phyloP scores from a whole-genome alignment of 2,888 invertebrate genomes.

The Abscondita cerata region DNA sequence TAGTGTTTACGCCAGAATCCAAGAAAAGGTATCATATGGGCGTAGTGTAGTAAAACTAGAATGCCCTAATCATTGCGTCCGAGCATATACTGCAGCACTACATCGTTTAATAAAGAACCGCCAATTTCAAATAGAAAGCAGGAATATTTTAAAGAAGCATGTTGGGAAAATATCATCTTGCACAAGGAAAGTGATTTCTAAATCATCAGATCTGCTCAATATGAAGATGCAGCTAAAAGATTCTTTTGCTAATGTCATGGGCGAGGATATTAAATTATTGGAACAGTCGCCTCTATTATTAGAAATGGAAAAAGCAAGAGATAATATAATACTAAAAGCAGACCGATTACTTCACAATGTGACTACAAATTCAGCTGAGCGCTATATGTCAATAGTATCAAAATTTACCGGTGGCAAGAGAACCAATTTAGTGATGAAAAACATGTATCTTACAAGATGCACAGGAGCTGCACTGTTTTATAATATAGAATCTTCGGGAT shows the following conservation, averaged over 20 bases:
- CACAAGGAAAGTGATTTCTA: not conserved
- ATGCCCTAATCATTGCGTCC: constrained; percentile 2
- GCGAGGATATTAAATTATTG: not conserved
- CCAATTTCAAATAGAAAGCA: not conserved
- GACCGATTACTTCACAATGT: not conserved
- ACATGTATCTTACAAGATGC: not conserved
- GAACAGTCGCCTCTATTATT: not conserved
- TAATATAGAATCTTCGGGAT: not conserved
- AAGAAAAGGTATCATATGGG: constrained; percentile 9
- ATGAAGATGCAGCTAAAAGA: not conserved
- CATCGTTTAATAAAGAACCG: constrained; percentile 5
- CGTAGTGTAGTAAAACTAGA: constrained; percentile 9
- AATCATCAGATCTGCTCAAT: not conserved
- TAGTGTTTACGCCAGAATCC: constrained; percentile 1
- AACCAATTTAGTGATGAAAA: not conserved
- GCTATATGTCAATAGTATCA: not conserved
- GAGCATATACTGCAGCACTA: not conserved
- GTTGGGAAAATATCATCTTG: not conserved
- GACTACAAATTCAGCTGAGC: not conserved
- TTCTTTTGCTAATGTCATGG: not conserved
- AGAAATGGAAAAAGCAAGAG: constrained; percentile 2
- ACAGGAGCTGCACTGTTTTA: not conserved
- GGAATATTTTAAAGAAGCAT: constrained; percentile 9
- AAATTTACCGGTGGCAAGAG: constrained; percentile 4
- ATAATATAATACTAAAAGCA: constrained; percentile 10